Conservation (phyloP, 2,888 invertebrate genomes). For the Leptarthrus brevirostris region DNA sequence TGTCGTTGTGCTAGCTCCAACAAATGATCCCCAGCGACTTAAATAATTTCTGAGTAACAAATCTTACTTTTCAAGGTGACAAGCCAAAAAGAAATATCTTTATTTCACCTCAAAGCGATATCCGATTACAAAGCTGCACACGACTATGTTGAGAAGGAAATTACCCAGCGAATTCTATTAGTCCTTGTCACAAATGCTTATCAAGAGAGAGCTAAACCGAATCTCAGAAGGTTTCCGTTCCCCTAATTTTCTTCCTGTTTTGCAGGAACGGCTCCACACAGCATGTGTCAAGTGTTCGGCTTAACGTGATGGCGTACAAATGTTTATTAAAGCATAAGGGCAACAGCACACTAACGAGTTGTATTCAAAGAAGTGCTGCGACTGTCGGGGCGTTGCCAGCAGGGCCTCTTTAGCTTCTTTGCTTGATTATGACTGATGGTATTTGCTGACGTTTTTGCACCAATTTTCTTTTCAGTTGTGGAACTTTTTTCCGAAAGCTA, state of each 20-base stretch:
- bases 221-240: slow-evolving; percentile 24
- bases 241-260: slow-evolving; percentile 36
- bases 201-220: slow-evolving; percentile 13
- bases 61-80: background rate
- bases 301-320: slow-evolving; percentile 9
- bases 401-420: background rate
- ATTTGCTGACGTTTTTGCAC: too few species aligned
- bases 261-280: background rate
- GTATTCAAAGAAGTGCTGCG: background rate
- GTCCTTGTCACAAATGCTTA: slow-evolving; percentile 28
- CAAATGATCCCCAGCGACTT: too few species aligned
- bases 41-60: too few species aligned
- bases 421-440: background rate
- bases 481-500: too few species aligned
- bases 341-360: slow-evolving; percentile 10
- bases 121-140: slow-evolving; percentile 16
- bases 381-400: too few species aligned
- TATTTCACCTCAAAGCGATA: slow-evolving; percentile 26
- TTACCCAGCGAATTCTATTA: slow-evolving; percentile 42
- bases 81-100: background rate
- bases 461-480: too few species aligned
- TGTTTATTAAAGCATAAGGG: slow-evolving; percentile 3
- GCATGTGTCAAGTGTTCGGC: background rate
- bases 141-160: slow-evolving; percentile 24
- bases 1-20: too few species aligned